Evolutionary conservation across 2,113 vertebrate species (phyloP), one percentile per base, ranked within the genome.

Genomic region (Mugil cephalus): DNA sequence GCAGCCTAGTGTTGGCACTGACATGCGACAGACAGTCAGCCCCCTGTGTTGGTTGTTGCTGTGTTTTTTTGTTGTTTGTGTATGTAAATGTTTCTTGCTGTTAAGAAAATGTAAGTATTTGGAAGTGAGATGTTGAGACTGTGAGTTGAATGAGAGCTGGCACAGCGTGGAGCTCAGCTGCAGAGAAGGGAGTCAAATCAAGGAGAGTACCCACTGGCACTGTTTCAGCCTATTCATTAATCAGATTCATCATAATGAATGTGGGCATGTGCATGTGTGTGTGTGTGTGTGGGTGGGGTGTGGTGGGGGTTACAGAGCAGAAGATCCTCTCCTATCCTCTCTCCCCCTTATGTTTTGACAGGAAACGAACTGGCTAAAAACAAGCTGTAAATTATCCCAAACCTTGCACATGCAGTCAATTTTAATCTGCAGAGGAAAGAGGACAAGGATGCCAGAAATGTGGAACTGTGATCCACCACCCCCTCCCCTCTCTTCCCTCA

Each of bases 121-220:
- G n/a, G 43, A 64, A 53, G 72, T 17, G 34, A 79, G 74, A 82
- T 69, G 77, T 39, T 64, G 67, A 60, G 56, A 70, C 4, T 34
- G 17, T 55, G 63, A 65, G 62, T 65, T 65, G 53, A 71, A 65
- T 66, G 53, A 72, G 68, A 60, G 71, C 30, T 69, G 72, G 77
- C 53, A 69, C 17, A 35, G 58, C 3, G 34, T 61, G 43, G 78
- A 80, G 76, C 85, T 87, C 85, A 85, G 82, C 75, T 80, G 69
- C 79, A 58, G 51, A 81, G 60, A 39, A 54, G 47, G 55, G 50
- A 87, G 64, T 86, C 84, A 86, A 88, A 87, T 84, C 84, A 85
- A 86, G 58, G 84, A 89, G 80, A 89, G 88, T 79, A 69, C 67
- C 84, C 62, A 39, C 80, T 91, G 88, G 87, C 90, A 83, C 62